These are phyloP conservation scores for Menidia beryllina DNA, from an alignment of 2,113 vertebrate genomes.

Conservation along the genomic window DNA sequence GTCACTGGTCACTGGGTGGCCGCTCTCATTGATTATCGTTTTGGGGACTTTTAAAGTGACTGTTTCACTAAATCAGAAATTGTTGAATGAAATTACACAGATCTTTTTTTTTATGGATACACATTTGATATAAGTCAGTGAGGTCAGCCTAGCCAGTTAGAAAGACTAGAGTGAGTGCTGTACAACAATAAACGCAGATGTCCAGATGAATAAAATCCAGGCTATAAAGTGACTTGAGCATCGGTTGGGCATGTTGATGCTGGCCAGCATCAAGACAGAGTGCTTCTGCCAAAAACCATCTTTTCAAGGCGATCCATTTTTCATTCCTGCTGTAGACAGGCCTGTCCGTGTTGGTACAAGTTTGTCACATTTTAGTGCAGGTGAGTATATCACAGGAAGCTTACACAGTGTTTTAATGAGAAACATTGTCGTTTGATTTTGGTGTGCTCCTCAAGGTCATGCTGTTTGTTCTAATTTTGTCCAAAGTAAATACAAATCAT, in stretches of 20 bases:
- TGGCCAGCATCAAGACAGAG: conserved; percentile 33
- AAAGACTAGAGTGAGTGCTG: conserved; percentile 19
- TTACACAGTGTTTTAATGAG: conserved; percentile 20
- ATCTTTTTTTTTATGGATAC: too few relatives aligned
- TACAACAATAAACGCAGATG: conserved; percentile 31
- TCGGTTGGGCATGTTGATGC: conserved; percentile 11
- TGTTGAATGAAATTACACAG: too few relatives aligned
- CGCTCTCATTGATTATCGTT: not conserved
- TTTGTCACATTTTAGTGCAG: conserved; percentile 16
- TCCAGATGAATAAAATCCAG: conserved; percentile 36
- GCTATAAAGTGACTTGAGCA: conserved; percentile 48
- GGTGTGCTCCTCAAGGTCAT: too few relatives aligned
- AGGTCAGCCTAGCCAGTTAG: conserved; percentile 17
- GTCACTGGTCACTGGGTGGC: not conserved
- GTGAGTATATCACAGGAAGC: not conserved
- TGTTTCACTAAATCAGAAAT: too few relatives aligned
- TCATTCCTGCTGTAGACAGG: conserved; percentile 34
- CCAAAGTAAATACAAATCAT: not conserved
- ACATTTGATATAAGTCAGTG: not conserved
- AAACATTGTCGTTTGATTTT: too few relatives aligned
- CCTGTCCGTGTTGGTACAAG: conserved; percentile 8
- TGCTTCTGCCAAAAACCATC: conserved; percentile 36
- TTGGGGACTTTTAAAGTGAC: too few relatives aligned
- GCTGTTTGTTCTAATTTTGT: not conserved
- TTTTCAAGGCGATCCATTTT: conserved; percentile 50